Conservation (phyloP, 2,888 invertebrate species). For the Nowickia ferox region DNA sequence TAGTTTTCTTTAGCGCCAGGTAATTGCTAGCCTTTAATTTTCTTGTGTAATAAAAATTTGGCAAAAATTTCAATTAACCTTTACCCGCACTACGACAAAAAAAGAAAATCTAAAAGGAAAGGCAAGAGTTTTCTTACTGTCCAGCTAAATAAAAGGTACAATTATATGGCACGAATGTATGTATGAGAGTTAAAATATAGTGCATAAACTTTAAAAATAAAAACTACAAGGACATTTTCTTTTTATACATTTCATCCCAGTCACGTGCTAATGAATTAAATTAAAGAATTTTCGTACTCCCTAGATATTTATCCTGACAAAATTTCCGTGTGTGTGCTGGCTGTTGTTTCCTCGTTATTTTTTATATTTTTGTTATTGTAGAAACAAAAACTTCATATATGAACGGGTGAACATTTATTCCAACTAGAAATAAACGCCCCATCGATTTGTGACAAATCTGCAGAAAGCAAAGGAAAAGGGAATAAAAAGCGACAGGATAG, state of each 20-base stretch:
- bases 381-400: slow-evolving; percentile 11
- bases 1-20: slow-evolving; percentile 8
- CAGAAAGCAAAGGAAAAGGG: slow-evolving; percentile 7
- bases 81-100: not conserved
- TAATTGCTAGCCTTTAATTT: not conserved
- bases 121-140: slow-evolving; percentile 13
- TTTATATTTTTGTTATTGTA: slow-evolving; percentile 5
- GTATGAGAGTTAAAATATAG: not conserved
- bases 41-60: not conserved
- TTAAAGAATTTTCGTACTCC: slow-evolving; percentile 69
- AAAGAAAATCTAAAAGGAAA: not conserved
- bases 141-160: slow-evolving; percentile 23
- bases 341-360: slow-evolving; percentile 2
- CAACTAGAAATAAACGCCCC: slow-evolving; percentile 66
- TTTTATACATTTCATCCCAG: slow-evolving; percentile 44
- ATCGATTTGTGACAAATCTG: slow-evolving; percentile 67
- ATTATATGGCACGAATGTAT: not conserved
- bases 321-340: slow-evolving; percentile 35
- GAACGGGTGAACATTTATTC: slow-evolving; percentile 30
- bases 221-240: slow-evolving; percentile 13
- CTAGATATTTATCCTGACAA: slow-evolving; percentile 60
- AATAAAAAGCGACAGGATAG: slow-evolving; percentile 52
- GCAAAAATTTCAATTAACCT: slow-evolving; percentile 40
- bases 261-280: slow-evolving; percentile 72
- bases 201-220: slow-evolving; percentile 27